Base-by-base conservation (phyloP, 2,888 invertebrate species). In the Maniola hyperantus region DNA sequence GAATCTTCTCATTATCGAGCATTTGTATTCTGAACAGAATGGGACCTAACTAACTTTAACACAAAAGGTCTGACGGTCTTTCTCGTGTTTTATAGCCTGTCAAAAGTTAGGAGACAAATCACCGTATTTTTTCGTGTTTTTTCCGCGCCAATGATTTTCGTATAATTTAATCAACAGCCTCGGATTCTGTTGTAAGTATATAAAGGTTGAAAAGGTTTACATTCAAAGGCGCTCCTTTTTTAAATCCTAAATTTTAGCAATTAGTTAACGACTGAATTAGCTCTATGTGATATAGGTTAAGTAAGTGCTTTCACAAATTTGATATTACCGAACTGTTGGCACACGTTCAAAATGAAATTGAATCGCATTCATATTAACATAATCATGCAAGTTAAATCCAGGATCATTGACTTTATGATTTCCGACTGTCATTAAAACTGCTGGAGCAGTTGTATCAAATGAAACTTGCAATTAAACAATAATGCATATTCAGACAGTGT, bases 1-100 rank as follows among this genome's bases (percentile, higher is more conserved):
- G 62, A 62, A 62, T 65, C 63, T 65, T 50, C 65, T 68, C 65
- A 68, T 70, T 70, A 70, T 50, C 20, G 63, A 44, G 33, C 70
- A 68, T 70, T 70, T 68, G 65, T 68, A 70, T 70, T 68, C 70
- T 39, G 63, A 59, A 65, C 51, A 60, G 59, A 68, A 57, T 65
- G 44, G 63, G 60, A 68, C 33, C 63, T 66, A 64, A 68, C 55
- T 68, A 62, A 68, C 63, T 70, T 64, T 60, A 61, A 63, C 61
- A 59, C 59, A 60, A 62, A 69, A 65, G 51, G 51, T 59, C 58
- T 67, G 53, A 66, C 58, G 46, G 46, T 63, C 53, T 67, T 44
- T 48, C 59, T 48, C 46, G 34, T 59, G 18, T 59, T 59, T 59
- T 59, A 59, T 59, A 34, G 48, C 59, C 59, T 59, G 46, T 59